These are phyloP conservation scores for Chamaetylas fuelleborni DNA, from an alignment of 2,113 vertebrate genomes.

Conservation along the genomic window DNA sequence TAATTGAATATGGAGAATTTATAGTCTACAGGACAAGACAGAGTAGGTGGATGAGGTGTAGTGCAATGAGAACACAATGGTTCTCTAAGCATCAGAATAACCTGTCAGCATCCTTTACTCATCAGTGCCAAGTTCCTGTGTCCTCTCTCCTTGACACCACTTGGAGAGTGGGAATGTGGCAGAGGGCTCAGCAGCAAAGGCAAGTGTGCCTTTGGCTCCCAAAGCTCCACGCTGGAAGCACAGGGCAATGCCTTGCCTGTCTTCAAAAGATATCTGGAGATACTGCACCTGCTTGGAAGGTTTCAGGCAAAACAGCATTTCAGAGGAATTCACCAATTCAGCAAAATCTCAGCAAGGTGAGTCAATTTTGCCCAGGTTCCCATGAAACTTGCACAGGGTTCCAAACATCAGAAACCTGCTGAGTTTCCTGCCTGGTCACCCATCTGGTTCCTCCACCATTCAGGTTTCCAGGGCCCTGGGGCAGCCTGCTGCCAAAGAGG, in stretches of 20 bases:
- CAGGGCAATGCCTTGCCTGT: background rate
- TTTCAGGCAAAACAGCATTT: constrained; percentile 61
- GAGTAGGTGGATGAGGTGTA: constrained; percentile 19
- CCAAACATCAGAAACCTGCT: constrained; percentile 58
- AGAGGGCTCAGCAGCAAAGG: background rate
- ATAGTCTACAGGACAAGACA: constrained; percentile 9
- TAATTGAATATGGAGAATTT: constrained; percentile 24
- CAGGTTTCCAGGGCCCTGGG: constrained; percentile 41
- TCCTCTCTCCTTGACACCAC: background rate
- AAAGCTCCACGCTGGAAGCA: background rate
- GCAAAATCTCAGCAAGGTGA: constrained; percentile 60
- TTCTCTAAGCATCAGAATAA: constrained; percentile 35
- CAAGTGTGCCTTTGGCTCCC: background rate
- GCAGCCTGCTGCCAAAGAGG: background rate
- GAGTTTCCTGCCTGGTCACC: constrained; percentile 61
- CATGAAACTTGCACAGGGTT: constrained; percentile 39
- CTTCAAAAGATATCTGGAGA: constrained; percentile 45
- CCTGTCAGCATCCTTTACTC: constrained; percentile 17
- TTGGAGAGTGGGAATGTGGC: background rate
- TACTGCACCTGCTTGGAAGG: constrained; percentile 52
- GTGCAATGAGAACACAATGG: constrained; percentile 13
- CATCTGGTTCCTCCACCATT: constrained; percentile 51
- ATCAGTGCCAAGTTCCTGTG: background rate
- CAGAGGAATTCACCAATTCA: constrained; percentile 64
- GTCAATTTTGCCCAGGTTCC: constrained; percentile 63